Conservation (phyloP, 1,140 invertebrate genomes). For the Sitobion miscanthi region DNA sequence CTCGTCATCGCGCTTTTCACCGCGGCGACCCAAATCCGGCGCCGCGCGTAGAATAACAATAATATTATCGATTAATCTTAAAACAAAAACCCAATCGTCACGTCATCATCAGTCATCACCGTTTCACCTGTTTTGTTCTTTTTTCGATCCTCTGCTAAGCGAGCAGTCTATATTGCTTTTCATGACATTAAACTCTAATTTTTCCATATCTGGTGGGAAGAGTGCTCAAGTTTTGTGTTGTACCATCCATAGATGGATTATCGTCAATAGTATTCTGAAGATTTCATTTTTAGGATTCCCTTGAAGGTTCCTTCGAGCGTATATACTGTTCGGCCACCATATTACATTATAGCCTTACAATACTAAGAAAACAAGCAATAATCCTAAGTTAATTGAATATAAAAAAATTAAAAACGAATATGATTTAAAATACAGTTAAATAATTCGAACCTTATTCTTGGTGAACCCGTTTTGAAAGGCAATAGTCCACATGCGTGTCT, state of each 20-base stretch:
- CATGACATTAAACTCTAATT: neutral
- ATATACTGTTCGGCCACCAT: too few species aligned
- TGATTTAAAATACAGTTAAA: neutral
- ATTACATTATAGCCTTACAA: too few species aligned
- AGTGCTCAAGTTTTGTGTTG: neutral
- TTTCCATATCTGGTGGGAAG: neutral
- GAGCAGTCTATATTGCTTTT: neutral
- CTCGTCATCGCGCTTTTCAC: constrained; percentile 20
- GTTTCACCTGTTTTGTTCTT: neutral
- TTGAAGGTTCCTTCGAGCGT: too few species aligned
- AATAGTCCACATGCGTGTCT: neutral
- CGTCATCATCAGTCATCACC: neutral
- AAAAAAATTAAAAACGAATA: too few species aligned
- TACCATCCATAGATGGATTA: neutral
- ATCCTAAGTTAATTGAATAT: neutral
- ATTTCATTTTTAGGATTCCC: neutral
- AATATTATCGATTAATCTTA: neutral
- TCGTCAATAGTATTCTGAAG: neutral
- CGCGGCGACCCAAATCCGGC: neutral
- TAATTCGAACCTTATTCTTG: neutral
- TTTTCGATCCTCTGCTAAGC: neutral
- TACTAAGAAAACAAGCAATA: too few species aligned
- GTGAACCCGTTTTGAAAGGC: too few species aligned
- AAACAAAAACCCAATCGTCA: neutral
- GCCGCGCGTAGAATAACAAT: neutral